A percentile compares a stretch with the other conserved stretches of the same genome.
Evolutionary conservation across 2,113 vertebrate species (phyloP).

Genomic region (Lepidothrix coronata): DNA sequence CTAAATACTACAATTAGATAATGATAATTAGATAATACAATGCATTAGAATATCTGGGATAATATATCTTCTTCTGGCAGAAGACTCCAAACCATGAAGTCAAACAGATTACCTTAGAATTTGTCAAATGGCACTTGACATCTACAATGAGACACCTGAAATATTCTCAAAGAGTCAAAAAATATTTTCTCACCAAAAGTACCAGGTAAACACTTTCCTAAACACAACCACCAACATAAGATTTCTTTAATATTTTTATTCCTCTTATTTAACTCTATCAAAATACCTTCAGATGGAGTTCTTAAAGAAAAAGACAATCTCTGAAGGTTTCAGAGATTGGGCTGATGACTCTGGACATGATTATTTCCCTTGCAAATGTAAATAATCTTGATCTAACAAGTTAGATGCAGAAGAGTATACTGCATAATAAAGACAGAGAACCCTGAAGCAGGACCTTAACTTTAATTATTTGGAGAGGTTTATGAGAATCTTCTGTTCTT

Average conservation of each 20-base stretch:
- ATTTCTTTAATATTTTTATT: not conserved
- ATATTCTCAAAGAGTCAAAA: not conserved
- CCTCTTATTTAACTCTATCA: accelerated
- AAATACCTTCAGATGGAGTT: not conserved
- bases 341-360: not conserved
- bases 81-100: not conserved
- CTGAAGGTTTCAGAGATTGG: not conserved
- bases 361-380: not conserved
- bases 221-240: not conserved
- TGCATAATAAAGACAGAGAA: not conserved
- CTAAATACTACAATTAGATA: not conserved
- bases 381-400: not conserved
- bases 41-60: not conserved
- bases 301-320: not conserved
- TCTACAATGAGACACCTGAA: not conserved
- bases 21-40: too few relatives aligned
- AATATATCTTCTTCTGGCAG: not conserved
- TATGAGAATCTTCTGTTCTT: conserved; percentile 12
- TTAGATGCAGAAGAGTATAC: not conserved
- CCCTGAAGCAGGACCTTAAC: not conserved
- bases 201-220: not conserved
- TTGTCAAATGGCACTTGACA: not conserved
- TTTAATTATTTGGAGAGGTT: conserved; percentile 34
- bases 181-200: not conserved
- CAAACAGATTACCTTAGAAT: not conserved